Conservation (phyloP, 2,888 invertebrate species). For the Drosophila nigricruria region DNA sequence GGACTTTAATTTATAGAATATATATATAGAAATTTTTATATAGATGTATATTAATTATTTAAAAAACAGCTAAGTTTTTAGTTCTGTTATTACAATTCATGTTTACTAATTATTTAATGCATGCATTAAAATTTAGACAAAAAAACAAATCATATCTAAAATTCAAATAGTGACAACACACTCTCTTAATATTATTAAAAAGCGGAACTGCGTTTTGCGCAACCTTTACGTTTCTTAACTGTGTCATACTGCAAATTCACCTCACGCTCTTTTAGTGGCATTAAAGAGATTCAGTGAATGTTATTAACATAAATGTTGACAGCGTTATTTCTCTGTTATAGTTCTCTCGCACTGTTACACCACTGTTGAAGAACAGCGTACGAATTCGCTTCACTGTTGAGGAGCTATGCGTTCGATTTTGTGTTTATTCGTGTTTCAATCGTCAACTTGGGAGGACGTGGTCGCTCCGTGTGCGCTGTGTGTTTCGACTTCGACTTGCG, state of each 20-base stretch:
- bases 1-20: too few relatives aligned
- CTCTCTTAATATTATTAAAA: neutral
- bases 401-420: neutral
- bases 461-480: neutral
- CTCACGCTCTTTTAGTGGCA: neutral
- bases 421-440: slow-evolving; percentile 1
- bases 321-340: neutral
- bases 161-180: neutral
- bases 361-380: neutral
- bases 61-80: too few relatives aligned
- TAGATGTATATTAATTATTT: too few relatives aligned
- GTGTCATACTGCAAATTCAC: neutral
- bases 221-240: neutral
- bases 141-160: neutral
- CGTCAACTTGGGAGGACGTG: neutral
- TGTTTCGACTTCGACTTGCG: neutral
- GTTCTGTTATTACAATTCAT: neutral
- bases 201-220: neutral
- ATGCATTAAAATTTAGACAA: neutral
- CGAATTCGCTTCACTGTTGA: too few relatives aligned
- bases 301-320: neutral
- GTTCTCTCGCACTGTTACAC: neutral
- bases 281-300: neutral
- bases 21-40: too few relatives aligned
- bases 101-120: neutral